Percentiles rank a stretch among this genome's conserved stretches.
Conservation (phyloP, 2,888 invertebrate species). For the Gandaritis pyraliata region DNA sequence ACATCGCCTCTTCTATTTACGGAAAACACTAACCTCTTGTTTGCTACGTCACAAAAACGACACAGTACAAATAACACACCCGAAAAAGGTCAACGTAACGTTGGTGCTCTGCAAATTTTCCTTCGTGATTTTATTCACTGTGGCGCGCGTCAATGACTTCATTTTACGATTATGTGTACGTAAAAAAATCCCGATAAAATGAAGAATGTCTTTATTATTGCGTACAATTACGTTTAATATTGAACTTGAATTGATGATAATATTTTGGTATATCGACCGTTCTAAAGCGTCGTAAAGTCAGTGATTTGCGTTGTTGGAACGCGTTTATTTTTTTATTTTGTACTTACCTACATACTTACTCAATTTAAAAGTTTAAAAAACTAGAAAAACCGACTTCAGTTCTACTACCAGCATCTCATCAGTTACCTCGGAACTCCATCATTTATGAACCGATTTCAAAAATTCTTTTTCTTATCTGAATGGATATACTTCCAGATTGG, state of each 20-base stretch:
- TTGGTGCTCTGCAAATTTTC: not conserved
- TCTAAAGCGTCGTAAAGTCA: not conserved
- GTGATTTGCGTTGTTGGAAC: not conserved
- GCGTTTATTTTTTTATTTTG: no score
- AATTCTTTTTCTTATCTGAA: no score
- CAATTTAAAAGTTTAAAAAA: no score
- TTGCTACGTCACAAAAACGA: conserved; percentile 18
- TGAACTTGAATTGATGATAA: conserved; percentile 29
- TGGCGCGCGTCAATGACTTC: conserved; percentile 36
- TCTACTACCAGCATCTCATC: no score
- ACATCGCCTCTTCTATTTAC: conserved; percentile 16
- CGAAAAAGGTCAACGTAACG: not conserved
- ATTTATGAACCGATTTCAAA: no score
- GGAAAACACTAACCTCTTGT: conserved; percentile 16
- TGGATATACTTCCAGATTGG: no score
- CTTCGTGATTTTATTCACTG: conserved; percentile 20
- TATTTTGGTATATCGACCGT: conserved; percentile 16
- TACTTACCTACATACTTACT: no score
- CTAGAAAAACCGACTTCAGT: no score
- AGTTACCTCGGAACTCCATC: no score
- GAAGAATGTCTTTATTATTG: conserved; percentile 36
- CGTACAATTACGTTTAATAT: conserved; percentile 35
- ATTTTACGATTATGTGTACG: conserved; percentile 42
- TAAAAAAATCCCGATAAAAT: conserved; percentile 42
- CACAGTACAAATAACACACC: conserved; percentile 23